Conservation (phyloP, 1,140 invertebrate species). For the Cryptotermes secundus region DNA sequence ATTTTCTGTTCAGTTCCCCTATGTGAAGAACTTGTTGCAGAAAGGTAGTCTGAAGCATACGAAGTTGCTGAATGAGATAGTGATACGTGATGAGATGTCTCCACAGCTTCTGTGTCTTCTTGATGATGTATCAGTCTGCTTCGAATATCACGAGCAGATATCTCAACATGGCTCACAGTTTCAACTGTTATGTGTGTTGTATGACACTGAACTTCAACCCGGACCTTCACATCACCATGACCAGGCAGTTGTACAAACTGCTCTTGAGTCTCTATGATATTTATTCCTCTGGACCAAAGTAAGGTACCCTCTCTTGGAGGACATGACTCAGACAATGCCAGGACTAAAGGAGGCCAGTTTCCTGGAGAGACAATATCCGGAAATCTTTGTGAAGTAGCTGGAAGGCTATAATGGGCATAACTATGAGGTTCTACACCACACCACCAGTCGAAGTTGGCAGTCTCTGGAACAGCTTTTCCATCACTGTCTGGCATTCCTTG, state of each 20-base stretch:
- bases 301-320: background rate
- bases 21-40: too few relatives aligned
- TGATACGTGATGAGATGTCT: background rate
- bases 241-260: conserved; percentile 67
- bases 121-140: conserved; percentile 52
- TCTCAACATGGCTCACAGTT: conserved; percentile 61
- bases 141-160: conserved; percentile 70
- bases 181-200: conserved; percentile 60
- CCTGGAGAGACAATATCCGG: background rate
- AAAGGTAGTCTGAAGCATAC: background rate
- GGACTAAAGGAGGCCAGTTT: conserved; percentile 14
- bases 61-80: background rate
- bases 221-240: conserved; percentile 69
- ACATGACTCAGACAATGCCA: background rate
- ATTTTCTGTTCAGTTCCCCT: background rate
- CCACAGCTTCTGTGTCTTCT: conserved; percentile 35
- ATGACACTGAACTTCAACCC: conserved; percentile 56
- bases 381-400: conserved; percentile 13
- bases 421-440: conserved; percentile 8
- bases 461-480: conserved; percentile 23
- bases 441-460: conserved; percentile 28
- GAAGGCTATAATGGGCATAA: conserved; percentile 19
- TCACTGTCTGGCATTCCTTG: conserved; percentile 38
- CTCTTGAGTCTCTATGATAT: conserved; percentile 53
- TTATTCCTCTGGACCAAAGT: conserved; percentile 51